Evolutionary conservation across 2,113 vertebrate species (phyloP).

Genomic region (Tautogolabrus adspersus): DNA sequence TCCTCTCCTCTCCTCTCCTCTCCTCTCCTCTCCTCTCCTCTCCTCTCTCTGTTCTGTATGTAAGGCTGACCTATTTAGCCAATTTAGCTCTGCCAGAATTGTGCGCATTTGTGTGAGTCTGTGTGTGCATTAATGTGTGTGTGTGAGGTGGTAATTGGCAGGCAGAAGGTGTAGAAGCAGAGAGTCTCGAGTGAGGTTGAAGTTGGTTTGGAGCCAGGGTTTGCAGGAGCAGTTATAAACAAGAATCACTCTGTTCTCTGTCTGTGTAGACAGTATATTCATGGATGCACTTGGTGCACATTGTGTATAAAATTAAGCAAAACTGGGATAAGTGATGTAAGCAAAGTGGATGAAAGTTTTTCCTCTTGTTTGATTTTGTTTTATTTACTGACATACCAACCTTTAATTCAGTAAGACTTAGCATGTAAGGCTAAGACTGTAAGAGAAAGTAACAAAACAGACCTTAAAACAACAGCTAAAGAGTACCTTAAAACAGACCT

Average conservation of each 20-base stretch:
- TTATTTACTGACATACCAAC: no score
- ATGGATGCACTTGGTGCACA: no score
- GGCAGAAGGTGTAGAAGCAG: slow-evolving; percentile 38
- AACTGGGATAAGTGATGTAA: neutral
- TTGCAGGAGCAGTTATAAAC: slow-evolving; percentile 28
- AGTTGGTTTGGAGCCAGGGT: slow-evolving; percentile 44
- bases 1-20: no score
- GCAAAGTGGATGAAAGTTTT: no score
- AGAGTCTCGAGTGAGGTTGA: slow-evolving; percentile 22
- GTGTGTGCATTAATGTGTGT: neutral
- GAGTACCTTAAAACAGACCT: neutral
- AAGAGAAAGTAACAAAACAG: no score
- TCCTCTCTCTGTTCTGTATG: slow-evolving; percentile 23
- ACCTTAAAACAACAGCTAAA: no score
- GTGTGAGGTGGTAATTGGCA: slow-evolving; percentile 52
- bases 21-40: no score
- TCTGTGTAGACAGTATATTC: neutral
- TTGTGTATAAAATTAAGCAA: slow-evolving; percentile 14
- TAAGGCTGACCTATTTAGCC: slow-evolving; percentile 61
- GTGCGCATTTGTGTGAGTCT: slow-evolving; percentile 16
- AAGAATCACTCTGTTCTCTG: slow-evolving; percentile 30
- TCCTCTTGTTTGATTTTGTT: no score
- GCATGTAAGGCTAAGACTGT: no score
- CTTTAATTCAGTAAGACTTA: no score
- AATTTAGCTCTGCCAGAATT: slow-evolving; percentile 32